Base-by-base conservation (phyloP, 2,888 invertebrate species). In the Plagodis pulveraria region DNA sequence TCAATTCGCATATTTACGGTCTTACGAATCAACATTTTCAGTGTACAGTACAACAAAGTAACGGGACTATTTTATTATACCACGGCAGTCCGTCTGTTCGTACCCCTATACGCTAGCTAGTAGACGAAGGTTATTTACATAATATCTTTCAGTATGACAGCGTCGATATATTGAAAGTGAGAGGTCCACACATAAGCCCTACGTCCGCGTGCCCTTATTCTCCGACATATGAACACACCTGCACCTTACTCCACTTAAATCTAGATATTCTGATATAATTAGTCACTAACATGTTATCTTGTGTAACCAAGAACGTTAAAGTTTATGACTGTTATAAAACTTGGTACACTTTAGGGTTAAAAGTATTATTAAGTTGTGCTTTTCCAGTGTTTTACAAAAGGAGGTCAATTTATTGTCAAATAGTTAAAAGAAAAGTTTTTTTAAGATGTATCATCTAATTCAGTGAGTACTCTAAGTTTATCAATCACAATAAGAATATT, bases 191-290 rank as follows among this genome's bases (percentile, higher is more conserved):
- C 50, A 50, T 40, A 10, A 36, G 47, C 49, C 56, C 56, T 51
- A 48, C 57, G 70, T 70, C 68, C 71, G 66, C 58, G 8, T 74
- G 68, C 55, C 71, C 71, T 70, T 66, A 73, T 69, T 74, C 40
- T 56, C 53, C 52, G 54, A 43, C 66, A 65, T 67, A 60, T 66
- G 70, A 58, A 43, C 55, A 69, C 76, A 71, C 73, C 73, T 75
- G 77, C 70, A 70, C 50, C 34, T 50, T 56, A 44, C 50, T 38
- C 43, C 48, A 54, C 53, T 33, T 51, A 48, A 47, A 34, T 48
- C 38, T 50, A 56, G 47, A 62, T 60, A 61, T 47, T 43, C 41
- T 9, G 12, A 46, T 50, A 50, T 55, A 56, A 50, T 43, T 59
- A 53, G 49, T 40, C 35, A 56, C 46, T 55, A 45, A 50, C 48